These are phyloP conservation scores for Spialia ferax DNA, from an alignment of 2,888 invertebrate species.

Conservation along the genomic window DNA sequence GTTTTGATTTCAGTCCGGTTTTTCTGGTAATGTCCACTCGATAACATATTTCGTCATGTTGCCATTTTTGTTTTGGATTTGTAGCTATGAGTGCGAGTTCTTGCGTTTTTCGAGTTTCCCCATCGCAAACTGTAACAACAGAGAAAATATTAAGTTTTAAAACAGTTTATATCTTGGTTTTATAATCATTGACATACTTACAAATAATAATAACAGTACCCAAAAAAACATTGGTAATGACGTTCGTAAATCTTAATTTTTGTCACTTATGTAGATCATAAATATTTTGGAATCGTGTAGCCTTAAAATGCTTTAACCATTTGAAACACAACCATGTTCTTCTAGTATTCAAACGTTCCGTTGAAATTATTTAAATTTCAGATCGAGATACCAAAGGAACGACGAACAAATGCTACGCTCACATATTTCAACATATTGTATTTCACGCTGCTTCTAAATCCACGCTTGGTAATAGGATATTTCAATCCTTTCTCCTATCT, in stretches of 20 bases:
- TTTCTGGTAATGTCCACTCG: constrained; percentile 61
- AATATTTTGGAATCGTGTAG: too few relatives aligned
- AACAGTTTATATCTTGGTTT: too few relatives aligned
- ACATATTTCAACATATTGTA: not conserved
- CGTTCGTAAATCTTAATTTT: too few relatives aligned
- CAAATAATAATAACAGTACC: too few relatives aligned
- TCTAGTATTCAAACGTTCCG: too few relatives aligned
- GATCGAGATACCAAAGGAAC: not conserved
- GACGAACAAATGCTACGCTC: not conserved
- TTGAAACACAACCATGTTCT: too few relatives aligned
- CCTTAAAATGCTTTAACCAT: too few relatives aligned
- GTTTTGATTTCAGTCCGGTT: constrained; percentile 62
- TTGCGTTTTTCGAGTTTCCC: constrained; percentile 49
- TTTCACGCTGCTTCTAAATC: constrained; percentile 19
- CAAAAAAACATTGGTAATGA: too few relatives aligned
- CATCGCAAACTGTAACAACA: constrained; percentile 73
- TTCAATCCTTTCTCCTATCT: constrained; percentile 19
- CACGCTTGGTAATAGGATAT: constrained; percentile 29
- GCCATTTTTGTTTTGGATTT: constrained; percentile 63
- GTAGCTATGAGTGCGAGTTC: constrained; percentile 52
- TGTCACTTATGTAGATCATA: too few relatives aligned
- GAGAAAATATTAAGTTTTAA: constrained; percentile 39
- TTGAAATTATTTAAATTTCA: too few relatives aligned
- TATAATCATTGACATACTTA: too few relatives aligned
- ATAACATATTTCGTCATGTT: constrained; percentile 80